Percentiles rank a stretch among this genome's conserved stretches.
phyloP scores from a whole-genome alignment of 1,140 invertebrate species.

The Trypoxylus dichotomus region DNA sequence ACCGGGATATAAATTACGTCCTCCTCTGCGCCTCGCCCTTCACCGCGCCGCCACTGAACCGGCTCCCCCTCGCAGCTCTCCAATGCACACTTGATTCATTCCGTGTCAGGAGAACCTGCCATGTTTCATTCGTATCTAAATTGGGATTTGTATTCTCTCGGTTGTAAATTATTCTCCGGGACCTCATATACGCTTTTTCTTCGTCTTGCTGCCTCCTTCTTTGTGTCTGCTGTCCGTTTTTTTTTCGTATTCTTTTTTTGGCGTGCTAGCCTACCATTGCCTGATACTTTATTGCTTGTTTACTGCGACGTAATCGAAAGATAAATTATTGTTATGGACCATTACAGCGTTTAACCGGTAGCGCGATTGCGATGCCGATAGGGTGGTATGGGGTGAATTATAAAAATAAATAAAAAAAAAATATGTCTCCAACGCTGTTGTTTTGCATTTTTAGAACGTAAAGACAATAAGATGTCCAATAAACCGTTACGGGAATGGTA shows the following conservation, averaged over 20 bases:
- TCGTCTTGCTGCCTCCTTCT: not conserved
- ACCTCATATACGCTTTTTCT: constrained; percentile 5
- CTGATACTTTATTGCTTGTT: constrained; percentile 14
- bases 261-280: constrained; percentile 14
- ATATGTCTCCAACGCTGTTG: not conserved
- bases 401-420: not conserved
- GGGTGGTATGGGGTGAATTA: constrained; percentile 7
- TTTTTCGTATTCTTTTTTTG: constrained; percentile 8
- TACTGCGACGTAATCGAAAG: constrained; percentile 24
- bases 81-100: constrained; percentile 42
- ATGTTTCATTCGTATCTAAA: constrained; percentile 43
- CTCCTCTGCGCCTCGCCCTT: constrained; percentile 30
- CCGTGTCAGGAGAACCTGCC: constrained; percentile 37
- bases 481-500: not conserved
- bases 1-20: constrained; percentile 45
- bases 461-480: constrained; percentile 21
- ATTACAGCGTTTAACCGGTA: constrained; percentile 19
- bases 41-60: constrained; percentile 23
- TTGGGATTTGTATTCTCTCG: constrained; percentile 36
- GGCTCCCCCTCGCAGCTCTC: not conserved
- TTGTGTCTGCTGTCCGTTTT: not conserved
- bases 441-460: constrained; percentile 12
- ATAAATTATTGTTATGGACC: constrained; percentile 25
- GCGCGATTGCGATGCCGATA: constrained; percentile 18
- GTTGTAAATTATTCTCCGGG: constrained; percentile 24